These are phyloP conservation scores for Istiophorus platypterus DNA, from an alignment of 2,113 vertebrate species.

Conservation along the genomic window DNA sequence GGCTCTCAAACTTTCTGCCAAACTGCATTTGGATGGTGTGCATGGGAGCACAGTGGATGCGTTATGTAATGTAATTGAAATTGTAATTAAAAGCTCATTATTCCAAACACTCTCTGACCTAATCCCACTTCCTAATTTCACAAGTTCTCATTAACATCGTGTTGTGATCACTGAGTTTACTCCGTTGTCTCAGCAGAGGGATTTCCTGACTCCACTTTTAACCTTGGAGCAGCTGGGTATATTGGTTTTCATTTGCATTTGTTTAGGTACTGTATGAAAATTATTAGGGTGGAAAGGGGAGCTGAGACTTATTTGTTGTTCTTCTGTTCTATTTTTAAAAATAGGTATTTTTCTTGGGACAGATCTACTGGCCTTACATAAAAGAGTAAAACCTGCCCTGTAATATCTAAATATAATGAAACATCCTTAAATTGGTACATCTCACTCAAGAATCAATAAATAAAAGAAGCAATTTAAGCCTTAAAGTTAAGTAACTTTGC, in stretches of 20 bases:
- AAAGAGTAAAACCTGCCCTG: background rate
- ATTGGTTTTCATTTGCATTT: background rate
- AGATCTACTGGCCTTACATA: background rate
- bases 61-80: slow-evolving; percentile 66
- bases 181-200: background rate
- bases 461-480: background rate
- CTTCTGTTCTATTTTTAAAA: background rate
- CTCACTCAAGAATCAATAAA: background rate
- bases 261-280: background rate
- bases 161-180: slow-evolving; percentile 37
- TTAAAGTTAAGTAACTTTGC: background rate
- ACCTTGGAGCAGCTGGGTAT: background rate
- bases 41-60: slow-evolving; percentile 14
- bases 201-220: slow-evolving; percentile 23
- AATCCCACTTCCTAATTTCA: slow-evolving; percentile 25
- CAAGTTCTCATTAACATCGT: slow-evolving; percentile 54
- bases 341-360: background rate
- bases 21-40: slow-evolving; percentile 45
- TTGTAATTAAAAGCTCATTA: slow-evolving; percentile 65
- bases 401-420: background rate
- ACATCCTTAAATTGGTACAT: background rate
- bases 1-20: slow-evolving; percentile 37
- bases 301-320: background rate
- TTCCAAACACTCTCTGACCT: slow-evolving; percentile 47
- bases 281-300: background rate